Percentiles rank a stretch among this genome's conserved stretches.
These are phyloP conservation scores for Pristionchus japonicus DNA, from an alignment of 2,888 invertebrate species.

Conservation along the genomic window DNA sequence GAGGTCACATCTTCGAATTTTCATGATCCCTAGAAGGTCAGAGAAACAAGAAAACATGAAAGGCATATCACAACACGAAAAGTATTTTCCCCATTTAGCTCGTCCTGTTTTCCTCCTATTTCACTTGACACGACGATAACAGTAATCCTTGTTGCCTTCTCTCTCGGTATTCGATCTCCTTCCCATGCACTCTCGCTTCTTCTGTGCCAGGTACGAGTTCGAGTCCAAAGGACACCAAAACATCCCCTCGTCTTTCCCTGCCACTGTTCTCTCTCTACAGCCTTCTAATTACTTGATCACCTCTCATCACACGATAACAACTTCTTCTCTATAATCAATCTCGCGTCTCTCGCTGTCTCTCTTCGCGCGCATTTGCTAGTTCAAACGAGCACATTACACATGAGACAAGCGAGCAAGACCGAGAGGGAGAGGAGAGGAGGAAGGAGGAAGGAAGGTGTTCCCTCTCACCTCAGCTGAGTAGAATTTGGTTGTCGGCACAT, in stretches of 20 bases:
- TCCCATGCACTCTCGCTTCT: conserved; percentile 27
- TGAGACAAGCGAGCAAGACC: neutral
- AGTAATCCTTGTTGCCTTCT: conserved; percentile 14
- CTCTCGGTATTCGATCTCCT: neutral
- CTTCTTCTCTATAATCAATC: neutral
- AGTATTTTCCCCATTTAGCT: too few relatives aligned
- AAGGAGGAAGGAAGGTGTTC: conserved; percentile 76
- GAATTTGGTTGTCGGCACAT: conserved; percentile 89
- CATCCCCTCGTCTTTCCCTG: conserved; percentile 22
- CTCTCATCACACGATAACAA: conserved; percentile 24
- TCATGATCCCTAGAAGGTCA: too few relatives aligned
- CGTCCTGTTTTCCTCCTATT: neutral
- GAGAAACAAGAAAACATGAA: too few relatives aligned
- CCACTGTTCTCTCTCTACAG: neutral
- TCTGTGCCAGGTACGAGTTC: conserved; percentile 20
- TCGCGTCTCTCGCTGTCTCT: neutral
- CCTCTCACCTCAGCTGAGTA: conserved; percentile 90
- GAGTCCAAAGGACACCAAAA: conserved; percentile 42
- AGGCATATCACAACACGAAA: too few relatives aligned
- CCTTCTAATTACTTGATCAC: conserved; percentile 10
- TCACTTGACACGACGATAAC: neutral
- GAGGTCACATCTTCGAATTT: too few relatives aligned
- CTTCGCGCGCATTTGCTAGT: neutral
- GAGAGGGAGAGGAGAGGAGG: conserved; percentile 77
- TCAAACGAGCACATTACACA: conserved; percentile 23